Evolutionary conservation across 2,888 invertebrate species (phyloP).

Genomic region (Diarsia dahlii): DNA sequence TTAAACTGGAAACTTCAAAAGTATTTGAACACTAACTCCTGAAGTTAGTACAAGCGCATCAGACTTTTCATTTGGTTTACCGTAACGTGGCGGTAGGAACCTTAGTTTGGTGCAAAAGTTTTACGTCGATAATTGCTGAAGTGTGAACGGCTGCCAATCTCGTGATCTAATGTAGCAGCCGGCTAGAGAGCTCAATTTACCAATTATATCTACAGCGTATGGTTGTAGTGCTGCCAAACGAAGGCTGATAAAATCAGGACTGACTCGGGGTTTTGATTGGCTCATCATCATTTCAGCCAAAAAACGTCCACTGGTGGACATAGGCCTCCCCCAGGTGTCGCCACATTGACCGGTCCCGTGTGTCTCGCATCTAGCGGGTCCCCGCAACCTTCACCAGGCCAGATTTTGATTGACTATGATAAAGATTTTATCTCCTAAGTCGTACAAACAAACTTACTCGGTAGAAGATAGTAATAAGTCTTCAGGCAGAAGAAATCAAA

Average conservation of each 20-base stretch:
- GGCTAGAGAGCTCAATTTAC: slow-evolving; percentile 76
- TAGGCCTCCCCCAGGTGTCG: no score
- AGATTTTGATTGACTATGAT: neutral
- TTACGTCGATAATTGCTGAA: slow-evolving; percentile 83
- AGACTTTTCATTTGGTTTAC: slow-evolving; percentile 72
- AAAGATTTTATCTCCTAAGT: neutral
- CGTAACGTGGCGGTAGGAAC: slow-evolving; percentile 76
- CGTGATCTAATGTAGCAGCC: slow-evolving; percentile 63
- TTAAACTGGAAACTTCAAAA: slow-evolving; percentile 67
- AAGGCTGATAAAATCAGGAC: slow-evolving; percentile 2
- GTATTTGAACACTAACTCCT: slow-evolving; percentile 72
- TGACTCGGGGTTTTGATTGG: neutral
- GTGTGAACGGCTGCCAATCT: slow-evolving; percentile 82
- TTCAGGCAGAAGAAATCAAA: neutral
- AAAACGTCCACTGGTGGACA: no score
- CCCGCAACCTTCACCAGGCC: no score
- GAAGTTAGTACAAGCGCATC: slow-evolving; percentile 74
- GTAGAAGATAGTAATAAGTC: neutral
- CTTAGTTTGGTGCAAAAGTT: slow-evolving; percentile 82
- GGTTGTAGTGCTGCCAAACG: slow-evolving; percentile 11
- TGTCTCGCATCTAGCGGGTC: no score
- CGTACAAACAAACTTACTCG: neutral
- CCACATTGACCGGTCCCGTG: no score
- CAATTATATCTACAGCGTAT: slow-evolving; percentile 71
- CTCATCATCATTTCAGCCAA: no score